Percentiles rank a stretch among this genome's conserved stretches.
phyloP scores from a whole-genome alignment of 1,140 invertebrate species.

The Cepaea nemoralis region DNA sequence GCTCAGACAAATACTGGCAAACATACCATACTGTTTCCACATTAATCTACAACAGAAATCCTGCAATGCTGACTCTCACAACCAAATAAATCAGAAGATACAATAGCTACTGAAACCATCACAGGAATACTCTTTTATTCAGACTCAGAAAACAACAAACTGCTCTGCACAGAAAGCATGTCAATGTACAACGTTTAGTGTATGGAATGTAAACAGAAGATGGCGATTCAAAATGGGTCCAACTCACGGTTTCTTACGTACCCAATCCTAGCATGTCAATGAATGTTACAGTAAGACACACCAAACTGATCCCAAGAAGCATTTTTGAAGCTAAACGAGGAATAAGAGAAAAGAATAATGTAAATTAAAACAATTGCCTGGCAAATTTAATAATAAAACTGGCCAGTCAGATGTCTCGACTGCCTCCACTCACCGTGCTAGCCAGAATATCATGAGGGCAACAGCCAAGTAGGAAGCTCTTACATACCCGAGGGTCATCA shows the following conservation, averaged over 20 bases:
- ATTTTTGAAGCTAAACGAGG: constrained; percentile 39
- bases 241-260: constrained; percentile 43
- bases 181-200: neutral
- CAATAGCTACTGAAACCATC: too few relatives aligned
- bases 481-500: constrained; percentile 94
- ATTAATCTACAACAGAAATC: too few relatives aligned
- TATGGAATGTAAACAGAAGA: constrained; percentile 34
- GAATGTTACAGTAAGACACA: constrained; percentile 40
- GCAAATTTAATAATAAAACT: neutral
- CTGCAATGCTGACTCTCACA: too few relatives aligned
- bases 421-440: constrained; percentile 87
- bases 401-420: neutral
- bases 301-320: constrained; percentile 41
- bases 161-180: neutral
- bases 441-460: constrained; percentile 98
- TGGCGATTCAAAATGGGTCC: constrained; percentile 37
- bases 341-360: constrained; percentile 37
- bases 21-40: too few relatives aligned
- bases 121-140: too few relatives aligned
- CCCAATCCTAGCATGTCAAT: constrained; percentile 41
- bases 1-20: too few relatives aligned
- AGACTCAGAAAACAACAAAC: too few relatives aligned
- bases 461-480: constrained; percentile 96
- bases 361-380: constrained; percentile 38
- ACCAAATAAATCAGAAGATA: too few relatives aligned